These are phyloP conservation scores for Malthinus flaveolus DNA, from an alignment of 2,888 invertebrate genomes.

Conservation along the genomic window DNA sequence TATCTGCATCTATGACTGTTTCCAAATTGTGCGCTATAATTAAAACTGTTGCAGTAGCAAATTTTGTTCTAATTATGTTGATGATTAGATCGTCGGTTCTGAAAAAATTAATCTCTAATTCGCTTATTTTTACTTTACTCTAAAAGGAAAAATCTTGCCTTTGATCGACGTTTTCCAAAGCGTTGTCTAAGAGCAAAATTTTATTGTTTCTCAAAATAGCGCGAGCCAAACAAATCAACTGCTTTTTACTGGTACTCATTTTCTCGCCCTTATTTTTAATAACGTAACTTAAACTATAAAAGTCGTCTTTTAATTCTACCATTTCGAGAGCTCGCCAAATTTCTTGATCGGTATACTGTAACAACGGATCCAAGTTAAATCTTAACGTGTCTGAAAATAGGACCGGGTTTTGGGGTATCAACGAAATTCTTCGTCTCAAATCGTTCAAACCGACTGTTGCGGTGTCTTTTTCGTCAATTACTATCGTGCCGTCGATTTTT, in stretches of 20 bases:
- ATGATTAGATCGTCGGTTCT: slow-evolving; percentile 75
- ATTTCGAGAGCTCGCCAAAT: slow-evolving; percentile 77
- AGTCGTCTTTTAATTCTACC: slow-evolving; percentile 75
- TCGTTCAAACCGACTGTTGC: slow-evolving; percentile 74
- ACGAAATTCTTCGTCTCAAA: slow-evolving; percentile 78
- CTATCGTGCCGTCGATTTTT: slow-evolving; percentile 74
- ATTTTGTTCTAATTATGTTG: slow-evolving; percentile 72
- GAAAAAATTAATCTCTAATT: slow-evolving; percentile 3
- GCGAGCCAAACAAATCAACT: slow-evolving; percentile 82
- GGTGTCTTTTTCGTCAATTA: slow-evolving; percentile 76
- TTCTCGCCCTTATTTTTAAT: slow-evolving; percentile 79
- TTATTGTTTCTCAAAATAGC: slow-evolving; percentile 79
- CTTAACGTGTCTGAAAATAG: slow-evolving; percentile 78
- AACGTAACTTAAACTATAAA: slow-evolving; percentile 63
- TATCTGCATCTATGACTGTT: slow-evolving; percentile 83
- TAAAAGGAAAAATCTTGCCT: slow-evolving; percentile 58
- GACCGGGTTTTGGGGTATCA: slow-evolving; percentile 58
- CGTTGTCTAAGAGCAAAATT: slow-evolving; percentile 85
- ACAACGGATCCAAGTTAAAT: slow-evolving; percentile 82
- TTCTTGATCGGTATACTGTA: slow-evolving; percentile 68
- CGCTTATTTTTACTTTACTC: not conserved
- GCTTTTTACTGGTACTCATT: slow-evolving; percentile 86
- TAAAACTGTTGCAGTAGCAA: slow-evolving; percentile 76
- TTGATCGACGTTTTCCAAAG: slow-evolving; percentile 88
- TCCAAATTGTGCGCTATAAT: slow-evolving; percentile 82